A percentile compares a stretch with the other conserved stretches of the same genome.
Conservation (phyloP, 2,113 vertebrate genomes). For the Oreocharis arfaki region DNA sequence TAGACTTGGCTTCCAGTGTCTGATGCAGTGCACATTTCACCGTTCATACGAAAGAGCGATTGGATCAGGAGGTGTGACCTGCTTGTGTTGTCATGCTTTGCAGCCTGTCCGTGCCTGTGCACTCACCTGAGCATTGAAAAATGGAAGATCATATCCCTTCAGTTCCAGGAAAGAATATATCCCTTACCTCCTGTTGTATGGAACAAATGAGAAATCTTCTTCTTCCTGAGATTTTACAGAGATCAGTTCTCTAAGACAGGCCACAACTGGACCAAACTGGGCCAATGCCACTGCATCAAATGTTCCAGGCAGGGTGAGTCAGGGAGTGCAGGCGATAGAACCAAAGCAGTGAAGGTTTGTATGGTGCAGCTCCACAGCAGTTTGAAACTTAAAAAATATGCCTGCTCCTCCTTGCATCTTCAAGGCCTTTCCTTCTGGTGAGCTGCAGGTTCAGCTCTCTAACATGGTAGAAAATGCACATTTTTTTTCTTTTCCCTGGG, state of each 20-base stretch:
- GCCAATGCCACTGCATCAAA: rapidly evolving
- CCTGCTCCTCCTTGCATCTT: neutral
- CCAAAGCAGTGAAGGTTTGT: neutral
- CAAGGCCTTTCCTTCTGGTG: neutral
- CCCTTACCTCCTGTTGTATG: rapidly evolving
- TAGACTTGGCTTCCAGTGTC: neutral
- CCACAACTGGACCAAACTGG: neutral
- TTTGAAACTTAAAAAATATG: neutral
- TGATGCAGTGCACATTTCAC: neutral
- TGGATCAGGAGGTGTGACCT: neutral
- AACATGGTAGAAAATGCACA: rapidly evolving
- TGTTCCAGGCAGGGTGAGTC: neutral
- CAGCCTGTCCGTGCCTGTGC: neutral
- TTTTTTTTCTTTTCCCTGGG: neutral
- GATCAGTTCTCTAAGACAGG: neutral
- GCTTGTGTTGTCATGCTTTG: neutral
- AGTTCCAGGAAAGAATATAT: neutral
- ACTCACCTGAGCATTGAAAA: neutral
- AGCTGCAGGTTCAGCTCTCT: neutral
- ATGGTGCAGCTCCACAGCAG: neutral
- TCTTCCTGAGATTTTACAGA: neutral
- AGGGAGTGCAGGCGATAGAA: neutral
- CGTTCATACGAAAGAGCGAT: neutral
- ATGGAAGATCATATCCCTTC: neutral
- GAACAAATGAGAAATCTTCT: neutral